Conservation (phyloP, 2,113 vertebrate genomes). For the Neoarius graeffei region DNA sequence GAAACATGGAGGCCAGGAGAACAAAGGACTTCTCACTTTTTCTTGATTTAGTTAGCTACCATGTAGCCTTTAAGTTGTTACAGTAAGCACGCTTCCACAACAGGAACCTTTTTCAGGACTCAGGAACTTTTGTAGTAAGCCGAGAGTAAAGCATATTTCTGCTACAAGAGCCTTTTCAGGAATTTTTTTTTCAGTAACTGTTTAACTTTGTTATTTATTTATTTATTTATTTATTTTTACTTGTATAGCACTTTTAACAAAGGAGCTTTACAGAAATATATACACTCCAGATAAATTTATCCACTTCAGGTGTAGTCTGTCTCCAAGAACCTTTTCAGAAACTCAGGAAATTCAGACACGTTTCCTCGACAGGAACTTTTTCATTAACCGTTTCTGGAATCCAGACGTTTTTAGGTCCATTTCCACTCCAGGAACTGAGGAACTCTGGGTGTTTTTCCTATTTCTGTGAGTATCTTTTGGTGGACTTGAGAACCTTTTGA, state of each 20-base stretch:
- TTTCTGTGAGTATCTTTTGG: background rate
- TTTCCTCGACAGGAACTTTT: background rate
- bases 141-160: background rate
- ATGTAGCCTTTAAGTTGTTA: background rate
- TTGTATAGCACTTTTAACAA: too few species aligned
- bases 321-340: background rate
- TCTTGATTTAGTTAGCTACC: background rate
- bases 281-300: too few species aligned
- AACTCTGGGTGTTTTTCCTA: background rate
- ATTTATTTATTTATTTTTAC: too few species aligned
- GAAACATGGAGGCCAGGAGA: background rate
- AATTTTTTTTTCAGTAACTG: background rate
- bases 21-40: background rate
- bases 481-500: background rate
- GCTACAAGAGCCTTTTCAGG: background rate
- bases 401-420: background rate
- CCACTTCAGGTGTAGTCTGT: too few species aligned
- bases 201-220: too few species aligned
- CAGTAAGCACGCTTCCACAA: background rate
- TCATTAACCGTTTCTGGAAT: background rate
- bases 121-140: background rate
- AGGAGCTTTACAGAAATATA: too few species aligned
- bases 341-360: background rate
- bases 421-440: background rate
- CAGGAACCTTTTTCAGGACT: background rate